phyloP scores from a whole-genome alignment of 2,113 vertebrate genomes.

The Meriones unguiculatus region DNA sequence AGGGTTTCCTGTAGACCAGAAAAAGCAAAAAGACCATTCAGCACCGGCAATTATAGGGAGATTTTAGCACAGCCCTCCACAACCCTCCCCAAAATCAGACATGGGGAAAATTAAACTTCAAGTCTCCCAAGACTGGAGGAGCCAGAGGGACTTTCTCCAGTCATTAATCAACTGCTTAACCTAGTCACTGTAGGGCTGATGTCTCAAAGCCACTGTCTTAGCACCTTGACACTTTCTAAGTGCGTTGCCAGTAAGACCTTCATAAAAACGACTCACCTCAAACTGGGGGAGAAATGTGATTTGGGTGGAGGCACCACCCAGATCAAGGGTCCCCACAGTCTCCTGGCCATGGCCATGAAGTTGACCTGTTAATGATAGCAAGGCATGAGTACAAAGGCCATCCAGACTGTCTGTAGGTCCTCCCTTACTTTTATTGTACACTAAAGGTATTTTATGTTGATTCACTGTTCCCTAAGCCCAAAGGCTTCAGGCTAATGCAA shows the following conservation, averaged over 20 bases:
- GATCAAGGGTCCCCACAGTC: slow-evolving; percentile 95
- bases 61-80: slow-evolving; percentile 24
- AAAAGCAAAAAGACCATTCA: slow-evolving; percentile 72
- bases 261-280: slow-evolving; percentile 88
- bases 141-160: background rate
- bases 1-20: slow-evolving; percentile 92
- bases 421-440: background rate
- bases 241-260: background rate
- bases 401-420: background rate
- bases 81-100: slow-evolving; percentile 28
- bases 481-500: background rate
- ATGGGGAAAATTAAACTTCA: background rate
- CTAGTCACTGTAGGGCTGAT: background rate
- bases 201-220: background rate
- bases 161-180: background rate
- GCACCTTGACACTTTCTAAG: background rate
- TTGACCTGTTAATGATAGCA: slow-evolving; percentile 90
- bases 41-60: slow-evolving; percentile 9
- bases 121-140: background rate
- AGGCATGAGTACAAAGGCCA: slow-evolving; percentile 63
- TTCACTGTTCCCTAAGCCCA: background rate
- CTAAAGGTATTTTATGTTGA: background rate
- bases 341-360: slow-evolving; percentile 91
- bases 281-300: slow-evolving; percentile 97
- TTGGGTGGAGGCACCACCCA: slow-evolving; percentile 98